phyloP scores from a whole-genome alignment of 2,113 vertebrate species.

The Pheucticus melanocephalus region DNA sequence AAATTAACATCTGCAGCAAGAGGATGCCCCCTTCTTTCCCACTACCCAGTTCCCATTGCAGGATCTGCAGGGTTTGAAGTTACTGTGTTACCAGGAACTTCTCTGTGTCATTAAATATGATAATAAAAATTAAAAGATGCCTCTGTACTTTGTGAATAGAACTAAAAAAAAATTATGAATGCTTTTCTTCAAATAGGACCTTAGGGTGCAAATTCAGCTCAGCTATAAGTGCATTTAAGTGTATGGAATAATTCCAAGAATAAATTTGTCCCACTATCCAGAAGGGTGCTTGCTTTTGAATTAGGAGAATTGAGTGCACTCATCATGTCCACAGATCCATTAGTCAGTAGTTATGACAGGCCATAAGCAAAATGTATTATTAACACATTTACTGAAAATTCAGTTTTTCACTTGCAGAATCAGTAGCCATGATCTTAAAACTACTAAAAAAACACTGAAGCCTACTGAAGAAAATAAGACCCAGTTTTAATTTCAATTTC shows the following conservation, averaged over 20 bases:
- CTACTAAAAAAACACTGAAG: background rate
- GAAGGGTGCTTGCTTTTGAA: constrained; percentile 16
- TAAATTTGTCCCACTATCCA: constrained; percentile 7
- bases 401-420: constrained; percentile 3
- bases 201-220: background rate
- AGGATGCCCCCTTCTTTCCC: background rate
- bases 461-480: background rate
- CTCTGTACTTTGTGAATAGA: background rate
- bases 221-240: background rate
- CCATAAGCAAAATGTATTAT: constrained; percentile 26
- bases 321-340: background rate
- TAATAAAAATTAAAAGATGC: background rate
- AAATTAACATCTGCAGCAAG: background rate
- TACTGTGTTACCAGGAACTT: background rate
- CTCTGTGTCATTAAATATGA: background rate
- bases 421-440: background rate
- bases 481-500: background rate
- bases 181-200: background rate
- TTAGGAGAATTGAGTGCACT: background rate
- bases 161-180: background rate
- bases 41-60: background rate
- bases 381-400: constrained; percentile 14
- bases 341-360: constrained; percentile 16
- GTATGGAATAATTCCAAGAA: constrained; percentile 17
- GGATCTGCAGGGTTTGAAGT: background rate